Percentiles rank a stretch among this genome's conserved stretches.
Conservation (phyloP, 2,888 invertebrate species). For the Criorhina ranunculi region DNA sequence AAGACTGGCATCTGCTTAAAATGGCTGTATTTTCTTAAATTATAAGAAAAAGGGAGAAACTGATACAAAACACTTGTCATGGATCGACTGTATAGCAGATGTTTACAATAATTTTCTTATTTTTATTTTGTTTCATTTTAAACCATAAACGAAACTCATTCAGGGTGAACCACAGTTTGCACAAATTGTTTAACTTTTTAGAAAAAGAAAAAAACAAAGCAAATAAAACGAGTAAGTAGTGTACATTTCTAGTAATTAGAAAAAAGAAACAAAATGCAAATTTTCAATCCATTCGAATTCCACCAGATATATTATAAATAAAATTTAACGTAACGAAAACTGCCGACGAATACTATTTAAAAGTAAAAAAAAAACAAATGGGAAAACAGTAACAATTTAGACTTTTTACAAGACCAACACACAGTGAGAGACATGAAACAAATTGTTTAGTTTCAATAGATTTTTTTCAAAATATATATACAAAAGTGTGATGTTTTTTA, state of each 20-base stretch:
- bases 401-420: slow-evolving; percentile 74
- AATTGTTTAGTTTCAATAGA: slow-evolving; percentile 12
- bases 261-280: slow-evolving; percentile 35
- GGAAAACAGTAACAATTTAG: slow-evolving; percentile 54
- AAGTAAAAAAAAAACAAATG: slow-evolving; percentile 15
- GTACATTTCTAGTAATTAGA: slow-evolving; percentile 48
- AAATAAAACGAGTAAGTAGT: slow-evolving; percentile 49
- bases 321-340: slow-evolving; percentile 69
- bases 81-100: slow-evolving; percentile 9
- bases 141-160: slow-evolving; percentile 68
- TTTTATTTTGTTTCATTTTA: slow-evolving; percentile 6
- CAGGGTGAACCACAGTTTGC: slow-evolving; percentile 74
- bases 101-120: neutral
- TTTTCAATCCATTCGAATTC: slow-evolving; percentile 71
- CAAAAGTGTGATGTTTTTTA: slow-evolving; percentile 69
- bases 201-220: slow-evolving; percentile 4
- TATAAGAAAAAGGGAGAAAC: no score
- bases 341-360: slow-evolving; percentile 69
- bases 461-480: slow-evolving; percentile 35
- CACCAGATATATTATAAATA: slow-evolving; percentile 64
- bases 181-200: slow-evolving; percentile 54
- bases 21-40: no score
- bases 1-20: no score
- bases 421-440: slow-evolving; percentile 50
- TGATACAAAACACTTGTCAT: no score